Conservation (phyloP, 1,140 invertebrate genomes). For the Hermatobates lingyangjiaoensis region DNA sequence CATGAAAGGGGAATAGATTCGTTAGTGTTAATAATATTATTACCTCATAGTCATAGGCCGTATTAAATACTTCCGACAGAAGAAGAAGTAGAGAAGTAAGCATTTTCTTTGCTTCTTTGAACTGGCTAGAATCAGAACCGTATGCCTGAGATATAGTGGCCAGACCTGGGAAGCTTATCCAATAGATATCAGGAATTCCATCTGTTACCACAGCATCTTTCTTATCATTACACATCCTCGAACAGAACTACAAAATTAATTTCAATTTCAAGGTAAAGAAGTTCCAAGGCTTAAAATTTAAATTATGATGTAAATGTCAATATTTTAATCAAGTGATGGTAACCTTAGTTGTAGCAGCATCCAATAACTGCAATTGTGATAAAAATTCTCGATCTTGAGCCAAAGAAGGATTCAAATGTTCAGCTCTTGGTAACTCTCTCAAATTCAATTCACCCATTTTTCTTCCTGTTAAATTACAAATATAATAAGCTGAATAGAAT, state of each 20-base stretch:
- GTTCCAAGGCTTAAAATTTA: neutral
- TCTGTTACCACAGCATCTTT: constrained; percentile 21
- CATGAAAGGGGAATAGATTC: neutral
- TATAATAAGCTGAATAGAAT: neutral
- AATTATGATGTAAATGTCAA: neutral
- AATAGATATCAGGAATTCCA: constrained; percentile 40
- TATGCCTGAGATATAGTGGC: constrained; percentile 40
- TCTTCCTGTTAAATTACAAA: constrained; percentile 4
- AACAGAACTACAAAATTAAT: neutral
- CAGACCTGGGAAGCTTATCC: constrained; percentile 39
- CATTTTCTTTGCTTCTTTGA: constrained; percentile 43
- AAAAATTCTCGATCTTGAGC: constrained; percentile 17
- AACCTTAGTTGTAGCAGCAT: constrained; percentile 14
- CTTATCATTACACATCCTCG: neutral
- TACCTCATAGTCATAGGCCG: constrained; percentile 45
- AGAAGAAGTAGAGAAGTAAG: constrained; percentile 34
- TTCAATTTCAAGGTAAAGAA: neutral
- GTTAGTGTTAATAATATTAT: neutral
- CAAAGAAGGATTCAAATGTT: constrained; percentile 6
- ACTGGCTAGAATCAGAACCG: constrained; percentile 40
- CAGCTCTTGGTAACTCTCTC: constrained; percentile 3
- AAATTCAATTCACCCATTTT: neutral
- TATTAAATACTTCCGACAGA: constrained; percentile 36
- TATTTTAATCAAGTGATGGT: neutral
- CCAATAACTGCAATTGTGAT: constrained; percentile 19